Conservation (phyloP, 2,113 vertebrate species). For the Muntiacus reevesi region DNA sequence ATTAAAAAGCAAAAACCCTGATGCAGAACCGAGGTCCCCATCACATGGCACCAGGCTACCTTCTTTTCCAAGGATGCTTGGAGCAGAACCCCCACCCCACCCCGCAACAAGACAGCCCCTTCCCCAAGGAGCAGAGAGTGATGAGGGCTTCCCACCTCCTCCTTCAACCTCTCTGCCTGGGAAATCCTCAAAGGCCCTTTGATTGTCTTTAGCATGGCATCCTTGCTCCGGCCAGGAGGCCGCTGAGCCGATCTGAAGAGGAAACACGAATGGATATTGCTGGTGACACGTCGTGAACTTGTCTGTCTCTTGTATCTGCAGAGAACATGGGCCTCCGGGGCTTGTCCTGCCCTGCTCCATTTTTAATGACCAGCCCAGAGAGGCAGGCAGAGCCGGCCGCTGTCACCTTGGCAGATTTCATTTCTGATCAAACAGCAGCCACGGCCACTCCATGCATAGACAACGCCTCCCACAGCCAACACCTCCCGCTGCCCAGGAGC, state of each 20-base stretch:
- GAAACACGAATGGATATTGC: conserved; percentile 89
- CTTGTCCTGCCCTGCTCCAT: conserved; percentile 86
- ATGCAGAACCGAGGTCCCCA: neutral
- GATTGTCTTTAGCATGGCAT: neutral
- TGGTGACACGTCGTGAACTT: conserved; percentile 91
- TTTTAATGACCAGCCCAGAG: conserved; percentile 92
- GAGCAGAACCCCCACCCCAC: neutral
- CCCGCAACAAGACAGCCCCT: neutral
- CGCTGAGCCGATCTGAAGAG: conserved; percentile 77
- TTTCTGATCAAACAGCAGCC: conserved; percentile 95
- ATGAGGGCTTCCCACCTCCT: neutral
- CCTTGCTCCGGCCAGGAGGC: conserved; percentile 51
- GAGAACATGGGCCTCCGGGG: conserved; percentile 86
- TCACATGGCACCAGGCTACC: neutral
- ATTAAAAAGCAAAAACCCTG: conserved; percentile 78
- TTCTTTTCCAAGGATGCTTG: neutral
- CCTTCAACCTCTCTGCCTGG: neutral
- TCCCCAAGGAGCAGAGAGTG: neutral
- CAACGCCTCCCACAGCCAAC: conserved; percentile 77
- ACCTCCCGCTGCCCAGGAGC: neutral
- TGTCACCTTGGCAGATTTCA: conserved; percentile 96
- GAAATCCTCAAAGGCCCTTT: neutral
- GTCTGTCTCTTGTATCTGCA: conserved; percentile 86
- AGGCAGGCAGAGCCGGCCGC: conserved; percentile 89
- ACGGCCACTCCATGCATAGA: conserved; percentile 89